Percentiles rank a stretch among this genome's conserved stretches.
phyloP scores from a whole-genome alignment of 2,797 vertebrate genomes.

The Malurus leucopterus region DNA sequence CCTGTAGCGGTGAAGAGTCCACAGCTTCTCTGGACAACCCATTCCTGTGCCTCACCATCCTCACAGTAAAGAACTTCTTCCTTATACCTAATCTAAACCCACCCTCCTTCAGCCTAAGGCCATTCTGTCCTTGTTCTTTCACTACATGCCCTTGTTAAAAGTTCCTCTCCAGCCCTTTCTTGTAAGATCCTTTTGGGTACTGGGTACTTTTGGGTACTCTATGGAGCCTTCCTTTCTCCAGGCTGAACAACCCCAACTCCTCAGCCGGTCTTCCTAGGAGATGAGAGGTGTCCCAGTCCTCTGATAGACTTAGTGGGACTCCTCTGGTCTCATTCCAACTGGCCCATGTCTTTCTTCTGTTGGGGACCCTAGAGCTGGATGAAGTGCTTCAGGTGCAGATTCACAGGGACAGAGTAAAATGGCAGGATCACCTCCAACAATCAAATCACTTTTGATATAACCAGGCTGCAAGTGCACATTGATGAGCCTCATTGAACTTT shows the following conservation, averaged over 20 bases:
- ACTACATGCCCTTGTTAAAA: accelerated
- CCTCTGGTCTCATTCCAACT: not conserved
- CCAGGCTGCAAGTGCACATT: not conserved
- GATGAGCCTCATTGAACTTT: not conserved
- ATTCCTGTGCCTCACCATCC: not conserved
- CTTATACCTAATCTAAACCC: not conserved
- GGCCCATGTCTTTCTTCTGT: not conserved
- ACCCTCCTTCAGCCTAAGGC: not conserved
- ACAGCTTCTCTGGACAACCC: not conserved
- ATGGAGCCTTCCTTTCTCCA: not conserved
- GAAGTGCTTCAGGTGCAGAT: not conserved
- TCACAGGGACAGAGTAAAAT: not conserved
- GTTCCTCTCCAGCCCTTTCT: not conserved
- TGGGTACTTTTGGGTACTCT: too few relatives aligned
- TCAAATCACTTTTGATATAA: not conserved
- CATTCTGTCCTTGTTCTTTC: not conserved
- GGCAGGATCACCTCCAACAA: accelerated
- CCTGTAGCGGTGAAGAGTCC: not conserved
- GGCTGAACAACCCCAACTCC: not conserved
- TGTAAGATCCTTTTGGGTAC: not conserved
- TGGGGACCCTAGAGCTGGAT: not conserved
- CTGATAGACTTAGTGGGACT: not conserved
- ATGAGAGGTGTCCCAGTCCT: not conserved
- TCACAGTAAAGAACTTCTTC: not conserved
- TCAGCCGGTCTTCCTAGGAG: not conserved